phyloP scores from a whole-genome alignment of 2,797 vertebrate species.

The Trichosurus vulpecula region DNA sequence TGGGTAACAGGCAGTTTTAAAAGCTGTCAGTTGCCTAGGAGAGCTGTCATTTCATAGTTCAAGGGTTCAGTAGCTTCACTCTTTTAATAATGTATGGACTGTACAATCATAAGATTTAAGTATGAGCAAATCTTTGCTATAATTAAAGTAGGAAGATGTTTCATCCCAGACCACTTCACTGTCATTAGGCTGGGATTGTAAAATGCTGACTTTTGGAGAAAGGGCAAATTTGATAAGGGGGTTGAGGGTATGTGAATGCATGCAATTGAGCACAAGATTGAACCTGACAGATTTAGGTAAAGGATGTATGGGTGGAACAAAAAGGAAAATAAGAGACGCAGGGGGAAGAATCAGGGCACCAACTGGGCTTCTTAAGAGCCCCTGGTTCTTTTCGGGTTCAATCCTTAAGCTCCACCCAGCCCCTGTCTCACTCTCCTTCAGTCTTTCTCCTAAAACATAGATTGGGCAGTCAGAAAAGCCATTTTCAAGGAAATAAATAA shows the following conservation, averaged over 20 bases:
- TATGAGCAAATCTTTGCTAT: neutral
- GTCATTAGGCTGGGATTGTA: conserved; percentile 16
- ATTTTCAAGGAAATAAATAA: neutral
- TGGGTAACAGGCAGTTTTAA: neutral
- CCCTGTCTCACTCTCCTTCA: neutral
- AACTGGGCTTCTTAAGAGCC: neutral
- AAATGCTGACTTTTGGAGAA: conserved; percentile 13
- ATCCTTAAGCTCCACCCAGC: neutral
- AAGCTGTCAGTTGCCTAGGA: conserved; percentile 23
- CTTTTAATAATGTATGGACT: conserved; percentile 21
- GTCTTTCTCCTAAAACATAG: neutral
- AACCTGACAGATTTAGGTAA: conserved; percentile 3
- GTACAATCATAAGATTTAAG: neutral
- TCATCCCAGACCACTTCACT: conserved; percentile 13
- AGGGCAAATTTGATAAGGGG: conserved; percentile 1
- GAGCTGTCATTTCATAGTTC: conserved; percentile 23
- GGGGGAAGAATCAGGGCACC: neutral
- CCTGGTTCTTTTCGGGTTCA: neutral
- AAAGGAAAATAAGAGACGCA: conserved; percentile 7
- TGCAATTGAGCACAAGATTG: neutral
- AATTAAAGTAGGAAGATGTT: conserved; percentile 45
- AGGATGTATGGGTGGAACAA: neutral
- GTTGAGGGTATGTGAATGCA: neutral
- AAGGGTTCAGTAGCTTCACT: conserved; percentile 18
- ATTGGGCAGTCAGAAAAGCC: neutral